Evolutionary conservation across 1,140 invertebrate species (phyloP), one percentile per base, ranked within the genome.

Genomic region (Ditylenchus dipsaci): DNA sequence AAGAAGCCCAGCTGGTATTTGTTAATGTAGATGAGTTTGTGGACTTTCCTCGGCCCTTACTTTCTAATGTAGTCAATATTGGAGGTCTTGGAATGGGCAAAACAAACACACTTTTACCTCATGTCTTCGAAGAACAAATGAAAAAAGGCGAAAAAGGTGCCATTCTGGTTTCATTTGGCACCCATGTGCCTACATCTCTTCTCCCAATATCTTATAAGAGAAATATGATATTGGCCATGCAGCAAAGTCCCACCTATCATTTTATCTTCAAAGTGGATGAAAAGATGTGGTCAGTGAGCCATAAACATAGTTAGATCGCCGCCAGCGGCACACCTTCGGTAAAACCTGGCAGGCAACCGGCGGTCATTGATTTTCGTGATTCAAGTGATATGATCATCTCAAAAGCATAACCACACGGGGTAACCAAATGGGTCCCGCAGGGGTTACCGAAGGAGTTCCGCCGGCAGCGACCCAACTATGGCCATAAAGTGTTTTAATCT

Each of bases 251-350:
- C 8, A 38, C 72, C 17, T 73, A 73, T 49, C 65, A 76, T 42
- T 73, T 73, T 38, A 71, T 73, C 26, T 49, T 73, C 15, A 73
- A 76, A 43, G 56, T 77, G 5, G 72, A 76, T 43, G 76, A 78
- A 26, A 33, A 17, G 71, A 73, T 45, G 53, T 26, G n/a, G 68
- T 71, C n/a, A 69, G 57, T 33, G 11, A 11, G 19, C 21, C 15
- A 29, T 19, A 29, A 21, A 65, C n/a, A n/a, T n/a, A n/a, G n/a
- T n/a, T n/a, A n/a, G n/a, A n/a, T n/a, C n/a, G n/a, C n/a, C 3
- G 3, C 5, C 21, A n/a, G 19, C 19, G 19, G 26, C 26, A n/a
- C 7, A 66, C 62, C 62, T 64, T 56, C 62, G 17, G n/a, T 8
- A 8, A 64, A 19, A 21, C 62, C 7, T n/a, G n/a, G n/a, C n/a